phyloP scores from a whole-genome alignment of 2,888 invertebrate genomes.

The Aromia moschata region DNA sequence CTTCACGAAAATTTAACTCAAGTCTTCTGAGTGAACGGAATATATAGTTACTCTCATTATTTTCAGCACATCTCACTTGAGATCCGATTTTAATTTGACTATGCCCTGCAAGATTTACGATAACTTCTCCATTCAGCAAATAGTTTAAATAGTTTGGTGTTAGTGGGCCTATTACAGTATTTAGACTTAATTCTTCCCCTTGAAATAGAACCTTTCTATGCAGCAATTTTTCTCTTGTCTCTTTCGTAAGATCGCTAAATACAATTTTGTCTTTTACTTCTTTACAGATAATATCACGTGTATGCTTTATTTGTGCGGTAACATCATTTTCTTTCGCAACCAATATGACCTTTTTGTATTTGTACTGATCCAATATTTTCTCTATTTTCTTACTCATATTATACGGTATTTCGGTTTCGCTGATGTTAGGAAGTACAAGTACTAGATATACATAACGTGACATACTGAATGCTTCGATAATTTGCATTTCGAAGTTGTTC shows the following conservation, averaged over 20 bases:
- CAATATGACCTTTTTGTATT: neutral
- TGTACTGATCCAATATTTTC: neutral
- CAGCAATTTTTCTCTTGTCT: neutral
- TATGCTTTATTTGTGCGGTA: neutral
- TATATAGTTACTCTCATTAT: no score
- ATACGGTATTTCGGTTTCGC: no score
- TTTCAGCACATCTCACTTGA: no score
- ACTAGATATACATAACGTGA: neutral
- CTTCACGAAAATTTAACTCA: neutral
- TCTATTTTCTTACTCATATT: no score
- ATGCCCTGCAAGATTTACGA: no score
- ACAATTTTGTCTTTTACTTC: neutral
- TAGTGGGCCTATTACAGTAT: no score
- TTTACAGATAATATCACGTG: neutral
- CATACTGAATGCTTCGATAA: neutral
- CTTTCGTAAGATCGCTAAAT: conserved; percentile 1
- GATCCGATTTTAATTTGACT: no score
- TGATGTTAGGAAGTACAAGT: no score
- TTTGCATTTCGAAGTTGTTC: no score
- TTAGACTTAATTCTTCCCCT: conserved; percentile 3
- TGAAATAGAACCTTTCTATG: conserved; percentile 7
- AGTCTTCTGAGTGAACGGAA: no score
- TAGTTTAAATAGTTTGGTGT: no score
- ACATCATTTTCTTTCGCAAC: neutral
- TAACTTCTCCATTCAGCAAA: no score